Conservation (phyloP, 2,113 vertebrate genomes). For the Pholis gunnellus region DNA sequence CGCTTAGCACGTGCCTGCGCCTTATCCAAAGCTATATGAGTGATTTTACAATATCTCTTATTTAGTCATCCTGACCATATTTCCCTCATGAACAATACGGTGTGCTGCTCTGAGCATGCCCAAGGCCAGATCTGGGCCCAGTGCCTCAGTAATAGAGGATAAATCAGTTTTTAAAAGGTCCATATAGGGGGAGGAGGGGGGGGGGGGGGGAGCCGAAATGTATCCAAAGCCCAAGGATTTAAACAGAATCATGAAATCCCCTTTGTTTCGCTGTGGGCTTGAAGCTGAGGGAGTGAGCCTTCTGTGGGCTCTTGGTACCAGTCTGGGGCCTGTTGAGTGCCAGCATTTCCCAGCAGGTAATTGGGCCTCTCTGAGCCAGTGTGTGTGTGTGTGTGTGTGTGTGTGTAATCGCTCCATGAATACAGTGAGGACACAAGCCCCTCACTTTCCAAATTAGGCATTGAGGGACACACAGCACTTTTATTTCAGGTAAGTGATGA, state of each 20-base stretch:
- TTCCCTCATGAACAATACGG: slow-evolving; percentile 54
- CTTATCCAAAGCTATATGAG: slow-evolving; percentile 35
- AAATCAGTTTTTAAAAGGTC: slow-evolving; percentile 81
- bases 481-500: slow-evolving; percentile 72
- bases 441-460: slow-evolving; percentile 31
- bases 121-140: slow-evolving; percentile 67
- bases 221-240: slow-evolving; percentile 77
- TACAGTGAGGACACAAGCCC: slow-evolving; percentile 36
- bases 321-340: slow-evolving; percentile 51
- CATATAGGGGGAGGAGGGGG: slow-evolving; percentile 29
- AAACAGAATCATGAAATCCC: slow-evolving; percentile 79
- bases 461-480: slow-evolving; percentile 53
- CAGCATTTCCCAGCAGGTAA: slow-evolving; percentile 76
- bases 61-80: slow-evolving; percentile 59
- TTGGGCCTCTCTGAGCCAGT: slow-evolving; percentile 67
- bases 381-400: slow-evolving; percentile 36
- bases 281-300: slow-evolving; percentile 57
- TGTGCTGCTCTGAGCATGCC: slow-evolving; percentile 59
- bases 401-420: slow-evolving; percentile 74
- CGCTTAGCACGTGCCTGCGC: slow-evolving; percentile 21
- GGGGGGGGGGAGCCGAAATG: slow-evolving; percentile 54
- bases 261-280: slow-evolving; percentile 79
- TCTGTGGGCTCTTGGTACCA: slow-evolving; percentile 60
- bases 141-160: slow-evolving; percentile 72
- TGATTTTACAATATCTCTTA: slow-evolving; percentile 54